Evolutionary conservation across 2,797 vertebrate species (phyloP).

Genomic region (Enoplosus armatus): DNA sequence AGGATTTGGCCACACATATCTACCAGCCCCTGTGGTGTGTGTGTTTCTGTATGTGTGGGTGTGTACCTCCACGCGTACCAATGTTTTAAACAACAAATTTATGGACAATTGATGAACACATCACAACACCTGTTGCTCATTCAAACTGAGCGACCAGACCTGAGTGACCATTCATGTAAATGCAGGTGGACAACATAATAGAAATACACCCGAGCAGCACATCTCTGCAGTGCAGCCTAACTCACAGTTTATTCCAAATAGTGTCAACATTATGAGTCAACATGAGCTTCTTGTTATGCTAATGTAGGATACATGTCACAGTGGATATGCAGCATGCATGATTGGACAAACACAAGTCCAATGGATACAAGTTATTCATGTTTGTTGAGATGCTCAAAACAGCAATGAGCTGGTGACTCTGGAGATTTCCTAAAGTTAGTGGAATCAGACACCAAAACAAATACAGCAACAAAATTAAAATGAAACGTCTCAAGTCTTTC

Average conservation of each 20-base stretch:
- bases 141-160: conserved; percentile 19
- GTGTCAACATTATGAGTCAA: conserved; percentile 64
- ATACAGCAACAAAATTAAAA: neutral
- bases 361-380: conserved; percentile 27
- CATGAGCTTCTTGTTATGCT: conserved; percentile 58
- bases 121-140: neutral
- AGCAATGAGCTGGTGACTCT: conserved; percentile 14
- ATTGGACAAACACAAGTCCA: conserved; percentile 49
- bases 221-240: conserved; percentile 34
- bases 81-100: conserved; percentile 18
- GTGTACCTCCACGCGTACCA: neutral
- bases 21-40: neutral
- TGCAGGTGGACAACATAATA: conserved; percentile 22
- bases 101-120: conserved; percentile 10
- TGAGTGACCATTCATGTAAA: conserved; percentile 48
- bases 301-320: conserved; percentile 55
- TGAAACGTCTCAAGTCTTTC: neutral
- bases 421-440: conserved; percentile 38
- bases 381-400: conserved; percentile 43
- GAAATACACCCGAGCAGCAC: conserved; percentile 21
- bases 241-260: conserved; percentile 53
- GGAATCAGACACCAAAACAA: conserved; percentile 41
- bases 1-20: conserved; percentile 23
- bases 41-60: neutral
- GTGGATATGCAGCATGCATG: conserved; percentile 46